These are phyloP conservation scores for Leptocoma aspasia DNA, from an alignment of 2,113 vertebrate species.

Conservation along the genomic window DNA sequence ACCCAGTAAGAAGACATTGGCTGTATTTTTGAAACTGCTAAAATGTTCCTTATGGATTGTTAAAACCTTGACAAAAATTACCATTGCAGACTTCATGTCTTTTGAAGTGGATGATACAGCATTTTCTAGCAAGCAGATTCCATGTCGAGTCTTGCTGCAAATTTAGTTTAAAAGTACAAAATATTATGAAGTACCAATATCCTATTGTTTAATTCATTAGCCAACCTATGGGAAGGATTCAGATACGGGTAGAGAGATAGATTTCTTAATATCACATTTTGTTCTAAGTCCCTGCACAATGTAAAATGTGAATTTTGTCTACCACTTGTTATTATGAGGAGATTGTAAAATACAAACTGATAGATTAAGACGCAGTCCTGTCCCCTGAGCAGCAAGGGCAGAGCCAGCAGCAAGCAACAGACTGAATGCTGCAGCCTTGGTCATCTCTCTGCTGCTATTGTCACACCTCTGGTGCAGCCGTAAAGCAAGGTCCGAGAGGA, in stretches of 20 bases:
- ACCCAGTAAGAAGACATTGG: background rate
- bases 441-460: fast-evolving
- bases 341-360: background rate
- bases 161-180: background rate
- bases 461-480: background rate
- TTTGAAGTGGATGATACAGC: background rate
- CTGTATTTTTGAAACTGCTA: background rate
- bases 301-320: background rate
- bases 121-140: background rate
- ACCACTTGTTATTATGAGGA: background rate
- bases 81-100: background rate
- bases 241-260: background rate
- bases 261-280: background rate
- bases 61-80: background rate
- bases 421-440: background rate
- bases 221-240: background rate
- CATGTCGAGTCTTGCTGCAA: background rate
- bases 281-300: background rate
- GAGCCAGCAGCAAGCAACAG: background rate
- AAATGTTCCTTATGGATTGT: background rate
- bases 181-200: no score
- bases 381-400: background rate
- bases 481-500: background rate
- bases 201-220: background rate
- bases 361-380: background rate